phyloP scores from a whole-genome alignment of 1,140 invertebrate genomes.

The Venustaconcha ellipsiformis region DNA sequence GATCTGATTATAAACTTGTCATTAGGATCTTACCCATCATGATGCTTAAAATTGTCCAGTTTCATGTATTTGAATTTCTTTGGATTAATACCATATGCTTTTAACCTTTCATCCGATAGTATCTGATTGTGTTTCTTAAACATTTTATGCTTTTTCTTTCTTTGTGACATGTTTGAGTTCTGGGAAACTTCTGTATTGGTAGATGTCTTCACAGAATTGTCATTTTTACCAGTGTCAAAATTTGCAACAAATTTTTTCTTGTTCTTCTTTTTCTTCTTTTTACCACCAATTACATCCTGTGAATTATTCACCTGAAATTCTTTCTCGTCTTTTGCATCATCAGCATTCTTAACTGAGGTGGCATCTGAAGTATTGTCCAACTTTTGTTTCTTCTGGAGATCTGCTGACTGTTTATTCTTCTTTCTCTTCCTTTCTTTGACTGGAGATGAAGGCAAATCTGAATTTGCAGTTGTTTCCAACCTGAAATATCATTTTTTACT shows the following conservation, averaged over 20 bases:
- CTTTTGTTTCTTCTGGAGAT: too few relatives aligned
- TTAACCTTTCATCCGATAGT: slow-evolving; percentile 81
- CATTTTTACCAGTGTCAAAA: neutral
- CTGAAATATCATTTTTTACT: too few relatives aligned
- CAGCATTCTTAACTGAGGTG: neutral
- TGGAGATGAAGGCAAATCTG: too few relatives aligned
- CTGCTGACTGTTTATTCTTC: too few relatives aligned
- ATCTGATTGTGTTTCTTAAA: slow-evolving; percentile 36
- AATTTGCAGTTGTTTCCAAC: too few relatives aligned
- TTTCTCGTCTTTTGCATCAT: slow-evolving; percentile 2
- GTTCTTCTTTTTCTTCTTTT: slow-evolving; percentile 33
- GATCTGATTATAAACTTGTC: too few relatives aligned
- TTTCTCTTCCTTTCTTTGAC: too few relatives aligned
- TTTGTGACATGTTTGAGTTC: neutral
- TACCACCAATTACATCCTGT: slow-evolving; percentile 40
- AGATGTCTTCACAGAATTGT: neutral
- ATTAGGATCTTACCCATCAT: too few relatives aligned
- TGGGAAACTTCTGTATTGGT: neutral
- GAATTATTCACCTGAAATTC: slow-evolving; percentile 18
- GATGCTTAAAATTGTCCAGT: slow-evolving; percentile 1
- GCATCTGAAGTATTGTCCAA: too few relatives aligned
- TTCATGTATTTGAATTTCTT: slow-evolving; percentile 78
- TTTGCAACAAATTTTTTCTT: slow-evolving; percentile 29
- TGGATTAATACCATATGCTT: slow-evolving; percentile 91
- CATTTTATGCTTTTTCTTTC: slow-evolving; percentile 59